phyloP scores from a whole-genome alignment of 2,113 vertebrate species.

The Taurulus bubalis region DNA sequence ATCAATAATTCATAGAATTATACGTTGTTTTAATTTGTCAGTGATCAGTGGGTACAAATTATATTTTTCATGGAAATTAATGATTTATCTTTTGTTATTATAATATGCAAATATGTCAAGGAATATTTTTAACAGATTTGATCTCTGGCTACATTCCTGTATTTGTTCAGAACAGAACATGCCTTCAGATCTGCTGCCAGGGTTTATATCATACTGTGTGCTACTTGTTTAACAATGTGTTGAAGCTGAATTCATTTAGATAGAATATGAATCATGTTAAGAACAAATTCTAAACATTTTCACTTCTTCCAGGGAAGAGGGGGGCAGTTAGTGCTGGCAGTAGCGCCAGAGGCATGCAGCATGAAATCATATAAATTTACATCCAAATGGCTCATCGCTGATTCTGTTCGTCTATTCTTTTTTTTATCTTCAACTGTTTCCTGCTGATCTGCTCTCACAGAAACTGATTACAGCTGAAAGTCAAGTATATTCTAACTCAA shows the following conservation, averaged over 20 bases:
- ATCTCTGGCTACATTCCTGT: slow-evolving; percentile 3
- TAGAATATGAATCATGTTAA: slow-evolving; percentile 60
- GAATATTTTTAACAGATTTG: slow-evolving; percentile 35
- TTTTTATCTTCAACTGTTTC: not conserved
- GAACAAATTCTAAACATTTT: slow-evolving; percentile 63
- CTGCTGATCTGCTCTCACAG: slow-evolving; percentile 9
- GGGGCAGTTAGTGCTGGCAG: slow-evolving; percentile 35
- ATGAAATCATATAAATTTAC: slow-evolving; percentile 56
- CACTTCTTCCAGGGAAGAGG: slow-evolving; percentile 46
- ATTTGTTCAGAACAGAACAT: slow-evolving; percentile 43
- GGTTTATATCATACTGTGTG: slow-evolving; percentile 45
- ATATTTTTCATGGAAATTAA: slow-evolving; percentile 58
- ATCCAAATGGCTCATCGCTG: slow-evolving; percentile 18
- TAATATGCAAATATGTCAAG: slow-evolving; percentile 52
- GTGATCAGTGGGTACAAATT: slow-evolving; percentile 42
- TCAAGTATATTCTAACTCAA: slow-evolving; percentile 11
- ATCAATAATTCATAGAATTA: slow-evolving; percentile 43
- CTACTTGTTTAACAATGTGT: slow-evolving; percentile 59
- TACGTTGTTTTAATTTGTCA: slow-evolving; percentile 40
- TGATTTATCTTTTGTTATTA: slow-evolving; percentile 61
- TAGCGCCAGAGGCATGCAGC: slow-evolving; percentile 40
- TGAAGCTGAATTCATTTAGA: slow-evolving; percentile 61
- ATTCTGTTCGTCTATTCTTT: slow-evolving; percentile 21
- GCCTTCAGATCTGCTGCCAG: slow-evolving; percentile 51
- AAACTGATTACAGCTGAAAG: slow-evolving; percentile 29